A percentile compares a stretch with the other conserved stretches of the same genome.
Conservation (phyloP, 2,113 vertebrate genomes). For the Periophthalmodon schlosseri region DNA sequence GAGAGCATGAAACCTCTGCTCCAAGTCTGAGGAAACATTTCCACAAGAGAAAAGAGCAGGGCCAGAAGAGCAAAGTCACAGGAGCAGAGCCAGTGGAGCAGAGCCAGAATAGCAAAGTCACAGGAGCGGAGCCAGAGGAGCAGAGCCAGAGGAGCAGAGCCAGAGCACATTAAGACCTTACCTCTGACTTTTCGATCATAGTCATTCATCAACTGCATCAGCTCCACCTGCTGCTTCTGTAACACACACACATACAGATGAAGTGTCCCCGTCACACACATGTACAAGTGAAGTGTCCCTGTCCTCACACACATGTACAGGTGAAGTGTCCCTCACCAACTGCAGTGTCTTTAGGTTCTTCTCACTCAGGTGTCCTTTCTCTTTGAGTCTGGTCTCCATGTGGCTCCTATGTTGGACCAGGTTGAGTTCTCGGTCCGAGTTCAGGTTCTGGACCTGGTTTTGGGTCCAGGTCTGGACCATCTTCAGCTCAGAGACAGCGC, state of each 20-base stretch:
- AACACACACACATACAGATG: not conserved
- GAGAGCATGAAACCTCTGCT: too few species aligned
- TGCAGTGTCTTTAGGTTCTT: constrained; percentile 77
- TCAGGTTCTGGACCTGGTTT: constrained; percentile 78
- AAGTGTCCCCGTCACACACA: too few species aligned
- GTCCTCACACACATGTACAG: not conserved
- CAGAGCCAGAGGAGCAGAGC: too few species aligned
- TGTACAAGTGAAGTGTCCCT: not conserved
- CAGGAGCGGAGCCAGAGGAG: too few species aligned
- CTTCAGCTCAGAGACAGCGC: constrained; percentile 11
- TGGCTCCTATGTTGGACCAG: constrained; percentile 65
- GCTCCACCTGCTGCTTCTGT: constrained; percentile 89
- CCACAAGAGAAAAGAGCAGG: too few species aligned
- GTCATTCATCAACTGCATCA: constrained; percentile 76
- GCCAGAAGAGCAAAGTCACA: too few species aligned
- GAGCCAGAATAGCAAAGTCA: too few species aligned
- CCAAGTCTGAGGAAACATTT: too few species aligned
- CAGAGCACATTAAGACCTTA: constrained; percentile 47
- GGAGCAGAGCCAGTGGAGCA: too few species aligned
- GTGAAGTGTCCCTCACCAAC: constrained; percentile 76
- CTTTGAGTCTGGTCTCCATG: constrained; percentile 76
- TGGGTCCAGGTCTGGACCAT: constrained; percentile 23
- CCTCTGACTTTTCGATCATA: constrained; percentile 85
- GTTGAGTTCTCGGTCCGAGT: constrained; percentile 70
- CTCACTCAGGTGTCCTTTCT: constrained; percentile 79